Conservation (phyloP, 92 coral and sea anemone genomes). For the Blastomussa wellsi region DNA sequence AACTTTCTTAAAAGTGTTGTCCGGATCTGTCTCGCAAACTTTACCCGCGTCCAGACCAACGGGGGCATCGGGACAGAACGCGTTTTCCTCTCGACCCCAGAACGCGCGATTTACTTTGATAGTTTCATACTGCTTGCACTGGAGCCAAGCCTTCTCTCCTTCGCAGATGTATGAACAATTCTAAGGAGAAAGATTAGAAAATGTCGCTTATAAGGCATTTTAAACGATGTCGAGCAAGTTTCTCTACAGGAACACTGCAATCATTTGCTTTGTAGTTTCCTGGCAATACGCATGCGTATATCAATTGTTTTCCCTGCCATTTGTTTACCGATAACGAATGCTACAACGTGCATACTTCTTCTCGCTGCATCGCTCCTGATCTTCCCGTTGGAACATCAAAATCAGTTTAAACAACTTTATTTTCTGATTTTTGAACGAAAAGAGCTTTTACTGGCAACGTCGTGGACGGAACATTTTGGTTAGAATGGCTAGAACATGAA, state of each 20-base stretch:
- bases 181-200: conserved; percentile 38
- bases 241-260: background rate
- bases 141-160: conserved; percentile 94
- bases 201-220: background rate
- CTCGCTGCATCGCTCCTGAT: no score
- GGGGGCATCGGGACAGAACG: conserved; percentile 85
- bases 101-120: conserved; percentile 86
- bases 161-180: conserved; percentile 96
- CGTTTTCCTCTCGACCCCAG: conserved; percentile 98
- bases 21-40: conserved; percentile 85
- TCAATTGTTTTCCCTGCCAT: no score
- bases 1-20: conserved; percentile 84
- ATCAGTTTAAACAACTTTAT: no score
- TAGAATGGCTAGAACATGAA: no score
- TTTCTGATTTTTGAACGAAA: no score
- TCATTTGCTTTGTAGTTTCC: background rate
- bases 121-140: conserved; percentile 92
- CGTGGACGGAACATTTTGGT: no score
- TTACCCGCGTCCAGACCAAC: conserved; percentile 84
- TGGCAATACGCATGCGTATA: background rate
- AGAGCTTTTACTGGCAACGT: no score
- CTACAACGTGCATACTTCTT: no score
- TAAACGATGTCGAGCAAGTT: background rate
- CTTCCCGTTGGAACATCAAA: no score
- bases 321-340: no score